These are phyloP conservation scores for Elephas maximus DNA, from an alignment of 2,113 vertebrate species.

Conservation along the genomic window DNA sequence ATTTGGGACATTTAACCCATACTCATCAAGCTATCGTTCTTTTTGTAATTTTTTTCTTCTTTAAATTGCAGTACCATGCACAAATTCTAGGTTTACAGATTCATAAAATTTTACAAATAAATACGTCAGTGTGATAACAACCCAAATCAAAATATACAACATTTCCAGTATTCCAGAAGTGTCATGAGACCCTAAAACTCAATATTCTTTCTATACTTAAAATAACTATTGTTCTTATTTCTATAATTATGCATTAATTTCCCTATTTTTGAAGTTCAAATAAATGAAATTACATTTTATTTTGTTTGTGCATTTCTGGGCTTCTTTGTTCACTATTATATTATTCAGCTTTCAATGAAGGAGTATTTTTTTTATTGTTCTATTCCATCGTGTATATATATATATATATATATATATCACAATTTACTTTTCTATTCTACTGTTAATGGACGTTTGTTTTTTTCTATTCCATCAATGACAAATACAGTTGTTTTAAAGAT, in stretches of 20 bases:
- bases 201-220: neutral
- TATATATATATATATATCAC: neutral
- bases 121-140: neutral
- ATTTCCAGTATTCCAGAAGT: neutral
- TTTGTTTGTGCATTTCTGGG: neutral
- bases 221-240: neutral
- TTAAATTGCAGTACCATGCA: neutral
- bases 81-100: slow-evolving; percentile 37
- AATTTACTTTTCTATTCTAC: neutral
- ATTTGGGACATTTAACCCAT: slow-evolving; percentile 11
- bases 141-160: neutral
- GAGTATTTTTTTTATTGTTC: neutral
- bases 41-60: neutral
- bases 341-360: neutral
- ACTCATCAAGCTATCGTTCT: neutral
- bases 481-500: neutral
- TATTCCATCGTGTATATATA: neutral
- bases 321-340: neutral
- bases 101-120: neutral
- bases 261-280: neutral
- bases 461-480: neutral
- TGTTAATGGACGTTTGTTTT: neutral
- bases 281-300: neutral
- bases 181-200: neutral
- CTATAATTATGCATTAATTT: neutral